Evolutionary conservation across 2,113 vertebrate genomes (phyloP).

Genomic region (Geococcyx californianus): DNA sequence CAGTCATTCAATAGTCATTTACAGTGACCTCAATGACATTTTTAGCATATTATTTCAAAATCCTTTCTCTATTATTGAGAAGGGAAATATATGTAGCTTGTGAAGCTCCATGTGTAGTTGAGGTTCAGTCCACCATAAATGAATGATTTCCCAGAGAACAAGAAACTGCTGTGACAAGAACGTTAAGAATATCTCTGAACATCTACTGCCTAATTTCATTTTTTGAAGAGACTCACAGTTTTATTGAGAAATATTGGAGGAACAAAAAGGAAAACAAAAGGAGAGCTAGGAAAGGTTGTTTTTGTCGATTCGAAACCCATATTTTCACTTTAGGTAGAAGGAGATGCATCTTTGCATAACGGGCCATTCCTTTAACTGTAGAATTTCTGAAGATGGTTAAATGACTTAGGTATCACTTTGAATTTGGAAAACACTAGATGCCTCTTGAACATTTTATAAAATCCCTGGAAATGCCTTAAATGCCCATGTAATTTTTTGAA

Average conservation of each 20-base stretch:
- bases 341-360: background rate
- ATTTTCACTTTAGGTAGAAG: background rate
- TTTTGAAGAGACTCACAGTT: background rate
- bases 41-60: constrained; percentile 25
- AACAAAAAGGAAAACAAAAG: background rate
- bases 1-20: constrained; percentile 57
- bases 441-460: background rate
- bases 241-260: background rate
- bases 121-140: background rate
- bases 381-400: background rate
- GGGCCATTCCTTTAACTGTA: background rate
- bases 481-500: background rate
- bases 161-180: constrained; percentile 4
- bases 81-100: background rate
- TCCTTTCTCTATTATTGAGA: constrained; percentile 3
- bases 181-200: constrained; percentile 32
- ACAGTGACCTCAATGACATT: background rate
- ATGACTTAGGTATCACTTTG: background rate
- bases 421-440: background rate
- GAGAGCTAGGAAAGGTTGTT: background rate
- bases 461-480: background rate
- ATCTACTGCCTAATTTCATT: background rate
- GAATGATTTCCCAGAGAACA: constrained; percentile 12
- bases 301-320: background rate
- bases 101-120: background rate